Evolutionary conservation across 2,797 vertebrate species (phyloP).

Genomic region (Falco novaeseelandiae): DNA sequence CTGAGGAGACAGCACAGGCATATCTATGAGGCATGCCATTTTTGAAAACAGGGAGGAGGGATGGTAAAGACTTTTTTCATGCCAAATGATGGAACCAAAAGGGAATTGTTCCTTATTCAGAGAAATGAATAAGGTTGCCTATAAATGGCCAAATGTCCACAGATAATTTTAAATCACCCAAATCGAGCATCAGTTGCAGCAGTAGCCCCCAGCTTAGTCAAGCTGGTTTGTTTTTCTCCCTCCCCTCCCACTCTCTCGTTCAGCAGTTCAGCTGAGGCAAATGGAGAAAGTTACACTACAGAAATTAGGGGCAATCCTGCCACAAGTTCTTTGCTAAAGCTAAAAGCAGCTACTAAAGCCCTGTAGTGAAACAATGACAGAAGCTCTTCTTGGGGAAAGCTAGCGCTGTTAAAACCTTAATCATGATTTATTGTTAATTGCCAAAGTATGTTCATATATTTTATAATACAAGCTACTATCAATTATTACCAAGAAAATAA

Average conservation of each 20-base stretch:
- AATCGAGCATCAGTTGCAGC: background rate
- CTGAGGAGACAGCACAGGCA: conserved; percentile 56
- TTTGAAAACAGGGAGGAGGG: conserved; percentile 34
- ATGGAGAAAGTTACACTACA: background rate
- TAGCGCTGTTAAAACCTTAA: conserved; percentile 72
- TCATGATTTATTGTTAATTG: conserved; percentile 32
- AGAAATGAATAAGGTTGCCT: conserved; percentile 23
- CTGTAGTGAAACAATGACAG: conserved; percentile 91
- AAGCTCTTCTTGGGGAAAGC: conserved; percentile 89
- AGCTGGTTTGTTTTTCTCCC: background rate
- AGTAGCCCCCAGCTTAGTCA: background rate
- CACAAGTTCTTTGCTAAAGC: conserved; percentile 26
- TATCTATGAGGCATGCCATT: background rate
- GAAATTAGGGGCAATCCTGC: conserved; percentile 26
- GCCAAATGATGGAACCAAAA: background rate
- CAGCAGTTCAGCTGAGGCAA: background rate
- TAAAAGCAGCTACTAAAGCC: conserved; percentile 69
- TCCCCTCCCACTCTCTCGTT: background rate
- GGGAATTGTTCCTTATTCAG: background rate
- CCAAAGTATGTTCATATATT: background rate
- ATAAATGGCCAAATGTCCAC: background rate
- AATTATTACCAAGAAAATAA: conserved; percentile 55
- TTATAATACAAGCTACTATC: conserved; percentile 46
- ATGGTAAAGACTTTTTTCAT: conserved; percentile 27
- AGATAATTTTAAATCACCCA: background rate